Conservation (phyloP, 23 tunicate genomes). For the Oikopleura dioica region DNA sequence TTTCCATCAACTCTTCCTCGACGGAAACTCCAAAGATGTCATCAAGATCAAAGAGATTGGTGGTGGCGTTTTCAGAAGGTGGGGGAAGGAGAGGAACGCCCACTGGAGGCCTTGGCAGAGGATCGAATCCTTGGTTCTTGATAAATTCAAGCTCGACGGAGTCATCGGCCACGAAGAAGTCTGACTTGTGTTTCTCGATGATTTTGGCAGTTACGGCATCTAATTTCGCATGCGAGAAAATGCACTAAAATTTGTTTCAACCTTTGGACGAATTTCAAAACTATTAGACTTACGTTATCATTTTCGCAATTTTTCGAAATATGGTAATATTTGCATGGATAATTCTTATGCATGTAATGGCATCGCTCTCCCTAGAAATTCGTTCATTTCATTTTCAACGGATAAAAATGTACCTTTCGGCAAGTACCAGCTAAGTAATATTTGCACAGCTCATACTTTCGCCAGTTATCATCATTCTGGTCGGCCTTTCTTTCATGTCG, state of each 20-base stretch:
- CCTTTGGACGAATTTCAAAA: background rate
- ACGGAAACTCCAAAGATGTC: too few species aligned
- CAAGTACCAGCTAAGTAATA: background rate
- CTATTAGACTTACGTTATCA: background rate
- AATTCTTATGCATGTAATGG: background rate
- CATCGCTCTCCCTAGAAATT: background rate
- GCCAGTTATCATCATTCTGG: too few species aligned
- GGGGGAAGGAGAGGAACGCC: too few species aligned
- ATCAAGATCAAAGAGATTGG: too few species aligned
- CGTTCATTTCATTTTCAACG: too few species aligned
- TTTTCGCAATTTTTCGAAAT: background rate
- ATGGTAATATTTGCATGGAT: conserved; percentile 2
- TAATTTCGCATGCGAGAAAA: background rate
- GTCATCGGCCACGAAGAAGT: background rate
- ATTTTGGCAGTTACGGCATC: background rate
- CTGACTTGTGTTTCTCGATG: background rate
- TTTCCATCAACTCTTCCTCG: too few species aligned
- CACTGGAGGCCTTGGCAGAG: background rate
- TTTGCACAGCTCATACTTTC: conserved; percentile 3
- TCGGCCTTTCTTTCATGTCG: too few species aligned
- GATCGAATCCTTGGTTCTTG: background rate
- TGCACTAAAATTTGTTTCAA: conserved; percentile 3
- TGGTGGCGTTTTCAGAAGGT: too few species aligned
- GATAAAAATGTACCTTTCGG: too few species aligned
- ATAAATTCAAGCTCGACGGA: background rate